A percentile compares a stretch with the other conserved stretches of the same genome.
These are phyloP conservation scores for Mimas tiliae DNA, from an alignment of 2,888 invertebrate species.

Conservation along the genomic window DNA sequence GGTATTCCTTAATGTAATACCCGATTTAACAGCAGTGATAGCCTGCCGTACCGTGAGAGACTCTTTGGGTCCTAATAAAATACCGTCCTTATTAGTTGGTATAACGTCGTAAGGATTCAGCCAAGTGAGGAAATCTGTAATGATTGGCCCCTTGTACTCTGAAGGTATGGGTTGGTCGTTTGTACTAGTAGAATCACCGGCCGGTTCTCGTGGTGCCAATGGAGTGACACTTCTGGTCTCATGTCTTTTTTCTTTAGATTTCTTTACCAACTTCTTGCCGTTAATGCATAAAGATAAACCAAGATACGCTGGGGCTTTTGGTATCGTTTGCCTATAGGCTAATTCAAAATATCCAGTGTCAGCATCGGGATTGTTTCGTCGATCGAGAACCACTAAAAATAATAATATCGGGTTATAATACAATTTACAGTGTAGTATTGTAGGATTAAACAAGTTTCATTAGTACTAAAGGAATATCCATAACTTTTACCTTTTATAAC, in stretches of 20 bases:
- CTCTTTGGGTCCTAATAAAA: slow-evolving; percentile 63
- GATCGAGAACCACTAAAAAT: slow-evolving; percentile 90
- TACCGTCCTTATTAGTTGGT: slow-evolving; percentile 69
- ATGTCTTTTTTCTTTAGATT: slow-evolving; percentile 68
- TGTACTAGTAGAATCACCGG: slow-evolving; percentile 55
- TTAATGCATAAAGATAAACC: slow-evolving; percentile 89
- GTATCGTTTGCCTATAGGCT: slow-evolving; percentile 90
- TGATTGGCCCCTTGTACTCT: slow-evolving; percentile 87
- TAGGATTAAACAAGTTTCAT: neutral
- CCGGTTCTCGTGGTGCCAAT: slow-evolving; percentile 55
- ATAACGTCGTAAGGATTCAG: slow-evolving; percentile 81
- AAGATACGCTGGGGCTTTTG: slow-evolving; percentile 92
- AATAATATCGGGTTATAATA: slow-evolving; percentile 27
- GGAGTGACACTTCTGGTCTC: slow-evolving; percentile 67
- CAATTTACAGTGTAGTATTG: neutral
- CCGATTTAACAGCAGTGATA: slow-evolving; percentile 76
- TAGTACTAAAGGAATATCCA: neutral
- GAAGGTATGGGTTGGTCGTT: slow-evolving; percentile 68
- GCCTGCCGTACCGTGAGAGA: slow-evolving; percentile 80
- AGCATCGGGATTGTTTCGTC: slow-evolving; percentile 88
- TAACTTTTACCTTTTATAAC: slow-evolving; percentile 91
- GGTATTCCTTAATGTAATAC: slow-evolving; percentile 63
- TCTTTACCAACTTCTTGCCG: slow-evolving; percentile 86
- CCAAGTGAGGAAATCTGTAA: slow-evolving; percentile 88
- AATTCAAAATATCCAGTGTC: slow-evolving; percentile 93